Evolutionary conservation across 2,888 invertebrate species (phyloP).

Genomic region (Mythimna impura): DNA sequence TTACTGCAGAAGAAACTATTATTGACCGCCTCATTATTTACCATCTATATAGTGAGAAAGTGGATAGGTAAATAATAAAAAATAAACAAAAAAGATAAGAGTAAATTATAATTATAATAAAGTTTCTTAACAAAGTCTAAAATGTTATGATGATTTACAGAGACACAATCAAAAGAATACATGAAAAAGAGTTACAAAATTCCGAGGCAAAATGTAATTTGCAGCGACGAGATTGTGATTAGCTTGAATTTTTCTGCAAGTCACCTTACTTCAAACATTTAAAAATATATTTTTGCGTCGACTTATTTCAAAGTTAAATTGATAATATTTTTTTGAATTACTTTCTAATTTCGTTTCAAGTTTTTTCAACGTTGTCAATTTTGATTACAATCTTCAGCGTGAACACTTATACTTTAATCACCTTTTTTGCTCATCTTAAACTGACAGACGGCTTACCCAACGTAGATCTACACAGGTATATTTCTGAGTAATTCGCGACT

Average conservation of each 20-base stretch:
- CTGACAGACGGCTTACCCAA: slow-evolving; percentile 8
- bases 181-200: not conserved
- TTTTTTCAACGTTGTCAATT: slow-evolving; percentile 51
- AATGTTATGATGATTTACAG: not conserved
- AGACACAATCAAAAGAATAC: not conserved
- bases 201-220: not conserved
- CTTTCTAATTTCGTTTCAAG: slow-evolving; percentile 65
- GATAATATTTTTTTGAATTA: slow-evolving; percentile 70
- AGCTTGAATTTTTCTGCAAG: slow-evolving; percentile 7
- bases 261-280: slow-evolving; percentile 29
- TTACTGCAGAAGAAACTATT: too few relatives aligned
- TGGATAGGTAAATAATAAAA: too few relatives aligned
- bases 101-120: too few relatives aligned
- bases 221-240: slow-evolving; percentile 2
- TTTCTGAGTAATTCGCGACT: not conserved
- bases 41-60: too few relatives aligned
- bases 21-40: too few relatives aligned
- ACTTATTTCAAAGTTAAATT: slow-evolving; percentile 68
- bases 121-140: not conserved
- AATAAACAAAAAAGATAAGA: too few relatives aligned
- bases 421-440: slow-evolving; percentile 37
- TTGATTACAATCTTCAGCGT: slow-evolving; percentile 41
- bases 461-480: not conserved
- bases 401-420: slow-evolving; percentile 51
- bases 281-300: slow-evolving; percentile 33